Conservation (phyloP, 2,888 invertebrate genomes). For the Cerastis leucographa region DNA sequence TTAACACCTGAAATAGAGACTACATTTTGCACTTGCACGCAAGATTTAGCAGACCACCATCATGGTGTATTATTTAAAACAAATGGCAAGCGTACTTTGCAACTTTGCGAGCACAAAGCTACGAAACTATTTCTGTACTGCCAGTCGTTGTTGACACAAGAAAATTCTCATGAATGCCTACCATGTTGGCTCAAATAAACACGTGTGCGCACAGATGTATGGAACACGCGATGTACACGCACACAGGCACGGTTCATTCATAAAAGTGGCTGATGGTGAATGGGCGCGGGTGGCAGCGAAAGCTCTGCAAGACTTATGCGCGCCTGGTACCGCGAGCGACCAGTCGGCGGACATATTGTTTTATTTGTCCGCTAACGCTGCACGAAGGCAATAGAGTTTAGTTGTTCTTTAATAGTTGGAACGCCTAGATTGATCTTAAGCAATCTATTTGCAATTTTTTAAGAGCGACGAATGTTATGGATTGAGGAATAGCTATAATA, state of each 20-base stretch:
- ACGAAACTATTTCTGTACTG: constrained; percentile 85
- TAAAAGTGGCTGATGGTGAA: constrained; percentile 81
- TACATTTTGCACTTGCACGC: constrained; percentile 47
- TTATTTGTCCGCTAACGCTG: constrained; percentile 74
- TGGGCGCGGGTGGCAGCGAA: constrained; percentile 77
- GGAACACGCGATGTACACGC: constrained; percentile 68
- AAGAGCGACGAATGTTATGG: not conserved
- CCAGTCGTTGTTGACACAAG: constrained; percentile 88
- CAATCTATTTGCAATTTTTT: not conserved
- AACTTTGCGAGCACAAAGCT: constrained; percentile 86
- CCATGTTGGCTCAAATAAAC: constrained; percentile 86
- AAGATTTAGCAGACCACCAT: constrained; percentile 46
- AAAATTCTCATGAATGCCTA: constrained; percentile 90
- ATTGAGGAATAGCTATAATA: not conserved
- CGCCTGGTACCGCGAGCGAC: constrained; percentile 84
- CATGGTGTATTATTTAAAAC: constrained; percentile 59
- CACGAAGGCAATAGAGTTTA: constrained; percentile 23
- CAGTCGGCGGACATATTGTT: constrained; percentile 86
- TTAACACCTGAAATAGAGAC: constrained; percentile 54
- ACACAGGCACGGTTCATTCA: constrained; percentile 80
- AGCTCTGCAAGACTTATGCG: constrained; percentile 81
- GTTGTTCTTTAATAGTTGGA: constrained; percentile 29
- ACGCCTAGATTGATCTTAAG: not conserved
- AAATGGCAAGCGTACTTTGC: constrained; percentile 69
- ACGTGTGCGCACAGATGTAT: constrained; percentile 80